Percentiles rank a stretch among this genome's conserved stretches.
Conservation (phyloP, 2,113 vertebrate species). For the Phocoena phocoena region DNA sequence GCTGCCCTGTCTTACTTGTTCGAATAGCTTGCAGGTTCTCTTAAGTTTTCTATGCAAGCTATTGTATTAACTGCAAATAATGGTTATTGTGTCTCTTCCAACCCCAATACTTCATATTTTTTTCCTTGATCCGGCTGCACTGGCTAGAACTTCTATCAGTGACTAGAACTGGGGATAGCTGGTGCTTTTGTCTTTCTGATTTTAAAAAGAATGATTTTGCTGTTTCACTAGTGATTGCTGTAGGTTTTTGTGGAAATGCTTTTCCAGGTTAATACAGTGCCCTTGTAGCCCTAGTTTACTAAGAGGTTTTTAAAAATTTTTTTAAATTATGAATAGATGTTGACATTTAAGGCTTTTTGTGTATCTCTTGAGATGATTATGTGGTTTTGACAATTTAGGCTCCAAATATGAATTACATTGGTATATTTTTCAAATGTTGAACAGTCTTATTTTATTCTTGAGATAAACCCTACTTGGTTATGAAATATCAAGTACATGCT, state of each 20-base stretch:
- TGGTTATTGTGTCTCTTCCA: not conserved
- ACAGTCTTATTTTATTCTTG: not conserved
- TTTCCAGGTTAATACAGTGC: not conserved
- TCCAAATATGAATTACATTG: not conserved
- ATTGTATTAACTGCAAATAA: not conserved
- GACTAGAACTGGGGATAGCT: not conserved
- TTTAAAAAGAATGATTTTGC: not conserved
- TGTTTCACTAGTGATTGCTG: not conserved
- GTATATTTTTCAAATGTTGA: not conserved
- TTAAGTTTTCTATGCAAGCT: not conserved
- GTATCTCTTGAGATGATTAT: not conserved
- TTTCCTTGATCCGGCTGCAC: not conserved
- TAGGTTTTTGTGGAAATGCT: not conserved
- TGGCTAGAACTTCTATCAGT: not conserved
- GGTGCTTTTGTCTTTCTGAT: not conserved
- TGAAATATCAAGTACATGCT: not conserved
- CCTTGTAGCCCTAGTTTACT: not conserved
- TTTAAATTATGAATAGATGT: not conserved
- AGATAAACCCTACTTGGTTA: not conserved
- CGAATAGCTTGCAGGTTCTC: not conserved
- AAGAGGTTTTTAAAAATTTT: not conserved
- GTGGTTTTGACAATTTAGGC: not conserved
- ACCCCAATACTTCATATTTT: not conserved
- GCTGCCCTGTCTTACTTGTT: not conserved
- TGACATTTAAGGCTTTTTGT: not conserved